Evolutionary conservation across 2,888 invertebrate species (phyloP).

Genomic region (Alentia gelatinosa): DNA sequence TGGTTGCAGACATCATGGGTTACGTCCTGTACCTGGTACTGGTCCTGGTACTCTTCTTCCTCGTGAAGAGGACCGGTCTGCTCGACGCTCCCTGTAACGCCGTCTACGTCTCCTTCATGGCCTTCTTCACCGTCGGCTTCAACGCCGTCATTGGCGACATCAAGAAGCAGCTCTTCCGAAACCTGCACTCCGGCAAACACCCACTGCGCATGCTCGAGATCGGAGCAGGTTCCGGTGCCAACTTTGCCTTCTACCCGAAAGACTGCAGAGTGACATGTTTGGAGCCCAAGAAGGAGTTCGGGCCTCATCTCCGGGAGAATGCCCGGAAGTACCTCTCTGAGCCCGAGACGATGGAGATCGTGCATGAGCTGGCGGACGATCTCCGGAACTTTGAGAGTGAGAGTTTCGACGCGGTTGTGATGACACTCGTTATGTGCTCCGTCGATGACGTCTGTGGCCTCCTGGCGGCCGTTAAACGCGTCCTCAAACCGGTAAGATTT

Average conservation of each 20-base stretch:
- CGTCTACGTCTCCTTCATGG: not conserved
- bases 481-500: conserved; percentile 49
- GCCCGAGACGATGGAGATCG: not conserved
- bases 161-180: not conserved
- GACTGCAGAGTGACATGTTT: not conserved
- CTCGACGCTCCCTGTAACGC: not conserved
- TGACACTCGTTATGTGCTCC: conserved; percentile 36
- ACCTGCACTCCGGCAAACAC: not conserved
- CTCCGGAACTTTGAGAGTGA: not conserved
- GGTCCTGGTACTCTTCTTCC: not conserved
- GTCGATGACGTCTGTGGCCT: not conserved
- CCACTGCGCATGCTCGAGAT: conserved; percentile 32
- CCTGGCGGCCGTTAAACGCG: conserved; percentile 10
- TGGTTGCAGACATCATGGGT: not conserved
- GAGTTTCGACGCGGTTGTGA: conserved; percentile 32
- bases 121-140: not conserved
- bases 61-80: not conserved
- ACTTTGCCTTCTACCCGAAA: conserved; percentile 30
- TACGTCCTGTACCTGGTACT: not conserved
- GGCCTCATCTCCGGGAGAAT: not conserved
- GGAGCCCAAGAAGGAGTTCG: conserved; percentile 13
- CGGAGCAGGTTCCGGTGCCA: conserved; percentile 25
- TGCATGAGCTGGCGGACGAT: not conserved
- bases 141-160: not conserved
- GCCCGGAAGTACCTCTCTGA: not conserved